Evolutionary conservation across 2,113 vertebrate species (phyloP), one percentile per base, ranked within the genome.

Genomic region (Condylura cristata): DNA sequence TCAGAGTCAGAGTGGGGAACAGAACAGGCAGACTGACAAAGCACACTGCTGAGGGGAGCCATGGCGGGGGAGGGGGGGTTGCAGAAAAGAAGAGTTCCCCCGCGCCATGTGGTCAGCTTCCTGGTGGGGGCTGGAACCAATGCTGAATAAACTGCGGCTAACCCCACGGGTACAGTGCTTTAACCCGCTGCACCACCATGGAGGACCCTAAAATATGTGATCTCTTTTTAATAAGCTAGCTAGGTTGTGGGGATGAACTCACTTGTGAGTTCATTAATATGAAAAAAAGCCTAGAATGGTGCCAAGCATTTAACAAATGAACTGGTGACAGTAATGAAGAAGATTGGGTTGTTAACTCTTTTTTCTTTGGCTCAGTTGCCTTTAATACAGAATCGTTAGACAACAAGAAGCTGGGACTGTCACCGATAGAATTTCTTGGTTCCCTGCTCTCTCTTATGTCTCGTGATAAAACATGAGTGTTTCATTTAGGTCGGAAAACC

Each of bases 401-500:
- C 60, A 48, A 37, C 46, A 44, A 28, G 30, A 66, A 61, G 75
- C 44, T 68, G 48, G 80, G 56, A 65, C 3, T 32, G 18, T 48
- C 60, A 28, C 37, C 5, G 68, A 84, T 18, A 30, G 53, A 34
- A 75, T 70, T 93, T 22, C 51, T 44, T 18, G 56, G 46, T 89
- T 94, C 71, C 48, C 66, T 88, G 86, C 7, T n/a, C 61, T 93
- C 89, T 80, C 46, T 79, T 84, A 56, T 93, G 91, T 95, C 65
- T 86, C 90, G 83, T 6, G 88, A 72, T 72, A 88, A 96, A 93
- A 93, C 94, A 81, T 32, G 39, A 80, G 85, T 91, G 93, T 61
- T 90, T 87, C 39, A 80, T 84, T 88, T 75, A 96, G 93, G 95
- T 94, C 95, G 88, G 87, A 86, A 94, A 96, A 94, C 51, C 61